Base-by-base conservation (phyloP, 1,140 invertebrate species). In the Lepidurus apus region DNA sequence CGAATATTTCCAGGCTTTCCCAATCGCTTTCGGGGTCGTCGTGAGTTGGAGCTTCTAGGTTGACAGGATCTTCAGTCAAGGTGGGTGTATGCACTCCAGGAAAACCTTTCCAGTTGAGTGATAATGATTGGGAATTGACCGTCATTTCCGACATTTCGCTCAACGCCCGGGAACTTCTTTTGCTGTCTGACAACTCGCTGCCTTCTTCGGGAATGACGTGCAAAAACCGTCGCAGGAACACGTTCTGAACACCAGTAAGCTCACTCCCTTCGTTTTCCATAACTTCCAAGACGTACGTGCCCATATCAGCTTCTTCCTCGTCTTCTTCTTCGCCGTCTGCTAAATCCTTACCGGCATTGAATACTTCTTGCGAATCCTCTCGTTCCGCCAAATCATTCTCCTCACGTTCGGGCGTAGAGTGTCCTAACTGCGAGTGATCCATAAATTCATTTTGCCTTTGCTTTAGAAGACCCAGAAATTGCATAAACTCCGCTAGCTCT, bases 121-220 rank as follows among this genome's bases (percentile, higher is more conserved):
- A 77, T 45, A 21, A 26, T 42, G 76, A 53, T 21, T 8, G 74
- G 45, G 73, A 79, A 74, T 74, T 74, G 74, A 74, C 44, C 24
- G 78, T 74, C 73, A 44, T 74, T 47, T 42, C 42, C 44, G 78
- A 79, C 42, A 79, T 43, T 74, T 45, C 74, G 74, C 78, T 79
- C 42, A 79, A 47, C 21, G 78, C 78, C 26, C 73, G 74, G 5
- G 73, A 75, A 4, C 45, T 74, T 13, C 78, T 42, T 21, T 74
- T 74, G 44, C 78, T 79, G 74, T 79, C 43, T 26, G 73, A 75
- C 10, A 44, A 43, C 42, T 74, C 65, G 43, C 73, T 74, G n/a
- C 17, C 78, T 47, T 79, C 78, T 45, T 79, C 78, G 24, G 78
- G 78, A 74, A 79, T 79, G 73, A 79, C 74, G 26, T 79, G 78